These are phyloP conservation scores for Phylloscopus collybita DNA, from an alignment of 2,797 vertebrate species.

Conservation along the genomic window DNA sequence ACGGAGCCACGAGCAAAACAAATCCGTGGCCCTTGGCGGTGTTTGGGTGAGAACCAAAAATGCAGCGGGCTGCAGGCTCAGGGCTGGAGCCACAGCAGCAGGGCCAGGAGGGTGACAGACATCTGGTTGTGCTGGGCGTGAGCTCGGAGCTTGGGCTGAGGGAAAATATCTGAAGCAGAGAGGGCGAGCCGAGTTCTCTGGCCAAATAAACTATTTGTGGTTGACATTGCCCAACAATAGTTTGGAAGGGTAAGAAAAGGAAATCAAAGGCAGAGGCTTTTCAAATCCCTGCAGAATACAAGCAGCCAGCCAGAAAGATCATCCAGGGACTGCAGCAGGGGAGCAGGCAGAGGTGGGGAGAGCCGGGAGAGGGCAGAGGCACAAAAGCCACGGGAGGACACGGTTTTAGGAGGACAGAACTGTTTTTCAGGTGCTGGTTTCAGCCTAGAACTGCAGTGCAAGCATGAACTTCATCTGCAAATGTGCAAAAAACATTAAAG, in stretches of 20 bases:
- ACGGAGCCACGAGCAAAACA: not conserved
- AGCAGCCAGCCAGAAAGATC: not conserved
- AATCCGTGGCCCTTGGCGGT: fast-evolving
- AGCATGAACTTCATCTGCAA: not conserved
- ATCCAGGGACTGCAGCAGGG: not conserved
- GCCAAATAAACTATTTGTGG: not conserved
- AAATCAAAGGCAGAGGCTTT: constrained; percentile 24
- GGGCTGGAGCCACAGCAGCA: not conserved
- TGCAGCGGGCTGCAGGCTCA: not conserved
- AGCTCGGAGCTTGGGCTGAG: not conserved
- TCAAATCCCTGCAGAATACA: not conserved
- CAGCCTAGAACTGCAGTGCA: not conserved
- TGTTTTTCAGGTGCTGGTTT: not conserved
- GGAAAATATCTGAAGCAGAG: not conserved
- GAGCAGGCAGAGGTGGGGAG: not conserved
- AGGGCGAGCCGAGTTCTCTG: not conserved
- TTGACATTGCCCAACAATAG: constrained; percentile 25
- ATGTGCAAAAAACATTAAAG: not conserved
- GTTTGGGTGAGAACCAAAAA: not conserved
- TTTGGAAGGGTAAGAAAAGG: constrained; percentile 11
- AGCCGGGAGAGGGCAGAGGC: not conserved
- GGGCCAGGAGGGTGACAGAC: not conserved
- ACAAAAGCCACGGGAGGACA: not conserved
- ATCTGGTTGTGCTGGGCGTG: not conserved
- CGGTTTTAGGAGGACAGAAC: fast-evolving